Conservation (phyloP, 1,140 invertebrate genomes). For the Diorhabda elongata region DNA sequence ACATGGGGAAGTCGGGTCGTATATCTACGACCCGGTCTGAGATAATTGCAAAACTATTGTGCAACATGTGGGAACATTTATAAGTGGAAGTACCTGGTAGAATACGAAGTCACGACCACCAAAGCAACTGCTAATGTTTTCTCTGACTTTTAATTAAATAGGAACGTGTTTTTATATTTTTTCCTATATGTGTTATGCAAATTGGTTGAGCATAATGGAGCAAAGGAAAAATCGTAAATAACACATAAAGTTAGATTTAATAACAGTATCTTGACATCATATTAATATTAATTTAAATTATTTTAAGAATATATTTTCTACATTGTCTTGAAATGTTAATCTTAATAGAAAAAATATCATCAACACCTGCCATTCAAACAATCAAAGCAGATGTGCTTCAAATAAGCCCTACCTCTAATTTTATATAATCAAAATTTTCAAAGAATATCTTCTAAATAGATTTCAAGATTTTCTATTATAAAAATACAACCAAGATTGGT, state of each 20-base stretch:
- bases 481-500: no score
- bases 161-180: constrained; percentile 20
- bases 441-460: no score
- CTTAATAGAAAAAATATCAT: no score
- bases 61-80: constrained; percentile 47
- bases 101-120: constrained; percentile 21
- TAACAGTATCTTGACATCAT: not conserved
- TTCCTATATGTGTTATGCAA: constrained; percentile 1
- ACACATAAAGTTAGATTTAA: not conserved
- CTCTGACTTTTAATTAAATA: constrained; percentile 21
- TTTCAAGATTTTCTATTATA: no score
- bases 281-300: no score
- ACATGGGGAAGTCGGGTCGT: not conserved
- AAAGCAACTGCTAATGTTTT: constrained; percentile 21
- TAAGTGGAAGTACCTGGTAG: constrained; percentile 44
- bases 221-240: not conserved
- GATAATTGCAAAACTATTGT: constrained; percentile 48
- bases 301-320: no score
- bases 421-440: no score
- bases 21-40: constrained; percentile 25
- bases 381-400: no score
- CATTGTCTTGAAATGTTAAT: no score
- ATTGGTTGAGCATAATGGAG: not conserved
- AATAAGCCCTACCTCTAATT: no score
- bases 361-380: no score